Evolutionary conservation across 2,113 vertebrate genomes (phyloP), one percentile per base, ranked within the genome.

Genomic region (Ia io): DNA sequence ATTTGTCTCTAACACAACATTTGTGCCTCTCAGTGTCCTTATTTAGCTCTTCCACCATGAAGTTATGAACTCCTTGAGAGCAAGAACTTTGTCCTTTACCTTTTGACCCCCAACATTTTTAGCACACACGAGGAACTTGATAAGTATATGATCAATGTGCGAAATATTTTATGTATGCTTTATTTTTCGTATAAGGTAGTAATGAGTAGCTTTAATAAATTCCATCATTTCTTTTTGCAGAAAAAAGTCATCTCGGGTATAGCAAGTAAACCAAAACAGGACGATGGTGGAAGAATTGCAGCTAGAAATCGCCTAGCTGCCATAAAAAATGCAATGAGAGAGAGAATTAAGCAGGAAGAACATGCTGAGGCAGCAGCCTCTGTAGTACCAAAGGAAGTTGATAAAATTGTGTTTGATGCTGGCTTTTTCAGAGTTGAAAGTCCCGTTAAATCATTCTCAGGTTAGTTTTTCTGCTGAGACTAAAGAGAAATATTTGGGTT

Each of bases 381-480:
- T 53, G 77, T 95, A 12, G 93, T n/a, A 0, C 63, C 96, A 6
- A 95, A 95, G 30, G 97, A 98, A 80, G 73, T 42, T 10, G 98
- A 98, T 63, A 98, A 96, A 85, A 98, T 99, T 77, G 98, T 99
- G 59, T 99, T 99, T 78, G 98, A 99, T 40, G 99, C 98, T 0
- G 99, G 99, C 5, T 99, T 99, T 97, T 99, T 99, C 97, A 97
- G 98, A 94, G 98, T 99, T 88, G 99, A 99, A 98, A 99, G 99
- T 82, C 99, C 99, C 10, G 98, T 98, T 65, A 99, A 98, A 94
- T 95, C 95, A 5, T 98, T 98, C 40, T 23, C 98, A 96, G 98
- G 99, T 99, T 93, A 74, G 98, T 98, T 59, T 67, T 78, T 23
- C 32, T 97, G 37, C 59, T 77, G 71, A 95, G 35, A 32, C 53